Conservation (phyloP, 2,888 invertebrate species). For the Candidula unifasciata region DNA sequence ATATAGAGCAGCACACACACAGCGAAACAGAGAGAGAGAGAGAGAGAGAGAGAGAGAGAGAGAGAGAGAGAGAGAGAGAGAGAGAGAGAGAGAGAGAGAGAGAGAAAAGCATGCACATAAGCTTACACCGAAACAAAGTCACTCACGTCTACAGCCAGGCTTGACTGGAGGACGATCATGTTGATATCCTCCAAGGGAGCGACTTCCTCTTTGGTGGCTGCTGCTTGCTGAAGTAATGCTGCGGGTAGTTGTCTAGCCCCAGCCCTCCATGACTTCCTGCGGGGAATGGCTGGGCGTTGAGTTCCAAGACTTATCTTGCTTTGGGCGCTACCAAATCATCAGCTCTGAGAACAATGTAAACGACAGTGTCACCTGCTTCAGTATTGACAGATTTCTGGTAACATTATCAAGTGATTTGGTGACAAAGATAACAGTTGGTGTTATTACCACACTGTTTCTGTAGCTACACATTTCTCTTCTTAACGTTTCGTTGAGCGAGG, state of each 20-base stretch:
- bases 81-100: too few relatives aligned
- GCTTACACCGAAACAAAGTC: neutral
- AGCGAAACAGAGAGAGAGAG: too few relatives aligned
- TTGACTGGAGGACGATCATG: conserved; percentile 56
- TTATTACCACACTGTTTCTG: too few relatives aligned
- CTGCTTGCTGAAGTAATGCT: conserved; percentile 12
- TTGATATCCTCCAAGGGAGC: conserved; percentile 50
- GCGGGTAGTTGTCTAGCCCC: conserved; percentile 47
- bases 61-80: too few relatives aligned
- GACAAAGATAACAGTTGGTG: too few relatives aligned
- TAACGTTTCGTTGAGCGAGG: too few relatives aligned
- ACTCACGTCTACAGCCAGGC: conserved; percentile 56
- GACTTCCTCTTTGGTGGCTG: conserved; percentile 16
- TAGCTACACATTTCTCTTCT: too few relatives aligned
- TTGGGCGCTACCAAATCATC: neutral
- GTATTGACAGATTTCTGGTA: too few relatives aligned
- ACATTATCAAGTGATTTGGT: too few relatives aligned
- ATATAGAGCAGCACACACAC: too few relatives aligned
- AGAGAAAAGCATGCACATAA: neutral
- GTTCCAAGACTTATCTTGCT: conserved; percentile 21
- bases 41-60: too few relatives aligned
- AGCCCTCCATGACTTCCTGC: conserved; percentile 51
- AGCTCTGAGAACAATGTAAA: neutral
- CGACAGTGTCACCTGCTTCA: neutral
- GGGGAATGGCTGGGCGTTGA: conserved; percentile 24